Percentiles rank a stretch among this genome's conserved stretches.
Conservation (phyloP, 2,113 vertebrate species). For the Maccullochella peelii region DNA sequence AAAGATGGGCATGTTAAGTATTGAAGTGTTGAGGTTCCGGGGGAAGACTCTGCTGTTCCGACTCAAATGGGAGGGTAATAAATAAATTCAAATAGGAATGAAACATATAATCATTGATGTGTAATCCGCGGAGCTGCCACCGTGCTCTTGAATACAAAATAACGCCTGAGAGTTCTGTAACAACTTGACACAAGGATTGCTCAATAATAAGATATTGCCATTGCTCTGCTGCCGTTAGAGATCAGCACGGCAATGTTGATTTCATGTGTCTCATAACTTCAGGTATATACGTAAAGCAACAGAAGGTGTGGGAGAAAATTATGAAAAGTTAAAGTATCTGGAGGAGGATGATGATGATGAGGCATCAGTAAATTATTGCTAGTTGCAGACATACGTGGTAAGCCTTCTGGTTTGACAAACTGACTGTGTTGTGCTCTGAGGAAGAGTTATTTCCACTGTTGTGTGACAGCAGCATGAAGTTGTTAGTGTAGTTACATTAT, state of each 20-base stretch:
- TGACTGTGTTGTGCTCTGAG: neutral
- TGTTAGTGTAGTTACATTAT: neutral
- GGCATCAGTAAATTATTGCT: neutral
- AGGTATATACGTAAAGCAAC: neutral
- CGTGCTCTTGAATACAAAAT: neutral
- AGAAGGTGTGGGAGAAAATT: neutral
- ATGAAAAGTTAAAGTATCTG: neutral
- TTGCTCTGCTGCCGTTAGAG: neutral
- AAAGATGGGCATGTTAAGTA: neutral
- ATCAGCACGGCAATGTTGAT: neutral
- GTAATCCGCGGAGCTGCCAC: neutral
- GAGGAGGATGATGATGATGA: neutral
- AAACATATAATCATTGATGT: neutral
- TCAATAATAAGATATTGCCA: slow-evolving; percentile 3
- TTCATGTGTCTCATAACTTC: neutral
- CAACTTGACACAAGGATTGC: neutral
- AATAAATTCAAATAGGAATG: neutral
- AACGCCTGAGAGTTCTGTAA: neutral
- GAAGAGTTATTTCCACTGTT: no score
- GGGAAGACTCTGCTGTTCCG: neutral
- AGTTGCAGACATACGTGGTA: neutral
- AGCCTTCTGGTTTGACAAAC: neutral
- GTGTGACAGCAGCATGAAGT: neutral
- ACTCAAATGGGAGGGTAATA: neutral
- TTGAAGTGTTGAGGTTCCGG: neutral